Conservation (phyloP, 2,888 invertebrate species). For the Pteria penguin region DNA sequence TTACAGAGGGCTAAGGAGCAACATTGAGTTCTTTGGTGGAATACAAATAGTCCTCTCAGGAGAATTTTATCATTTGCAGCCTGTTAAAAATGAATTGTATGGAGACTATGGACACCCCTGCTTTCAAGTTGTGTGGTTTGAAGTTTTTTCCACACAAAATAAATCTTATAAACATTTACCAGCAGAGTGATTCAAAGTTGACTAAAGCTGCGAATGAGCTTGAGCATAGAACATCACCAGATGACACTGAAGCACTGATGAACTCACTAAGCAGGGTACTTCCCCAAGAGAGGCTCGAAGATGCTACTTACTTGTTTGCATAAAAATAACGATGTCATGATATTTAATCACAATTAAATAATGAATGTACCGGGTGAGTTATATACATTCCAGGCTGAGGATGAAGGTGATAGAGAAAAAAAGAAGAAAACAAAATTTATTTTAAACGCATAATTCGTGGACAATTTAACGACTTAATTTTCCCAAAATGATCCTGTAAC, state of each 20-base stretch:
- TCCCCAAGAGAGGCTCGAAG: not conserved
- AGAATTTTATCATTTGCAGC: slow-evolving; percentile 33
- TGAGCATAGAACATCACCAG: not conserved
- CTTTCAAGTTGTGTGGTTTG: slow-evolving; percentile 14
- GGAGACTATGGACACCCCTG: slow-evolving; percentile 29
- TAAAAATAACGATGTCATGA: not conserved
- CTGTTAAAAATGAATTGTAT: slow-evolving; percentile 34
- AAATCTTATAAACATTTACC: slow-evolving; percentile 3
- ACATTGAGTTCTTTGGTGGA: slow-evolving; percentile 22
- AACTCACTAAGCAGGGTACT: not conserved
- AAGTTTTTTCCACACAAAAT: slow-evolving; percentile 15
- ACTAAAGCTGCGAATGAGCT: slow-evolving; percentile 2
- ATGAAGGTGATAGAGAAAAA: slow-evolving; percentile 16
- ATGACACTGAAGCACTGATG: not conserved
- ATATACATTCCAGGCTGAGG: slow-evolving; percentile 10
- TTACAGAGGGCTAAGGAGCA: slow-evolving; percentile 4
- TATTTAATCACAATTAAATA: slow-evolving; percentile 1
- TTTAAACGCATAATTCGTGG: too few species aligned
- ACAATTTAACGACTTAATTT: too few species aligned
- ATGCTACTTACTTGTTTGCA: not conserved
- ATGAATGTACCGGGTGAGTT: not conserved
- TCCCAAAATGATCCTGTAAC: too few species aligned
- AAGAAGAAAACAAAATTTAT: too few species aligned
- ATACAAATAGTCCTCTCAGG: slow-evolving; percentile 31
- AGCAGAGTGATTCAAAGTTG: not conserved